Conservation (phyloP, 1,140 invertebrate genomes). For the Colletes gigas region DNA sequence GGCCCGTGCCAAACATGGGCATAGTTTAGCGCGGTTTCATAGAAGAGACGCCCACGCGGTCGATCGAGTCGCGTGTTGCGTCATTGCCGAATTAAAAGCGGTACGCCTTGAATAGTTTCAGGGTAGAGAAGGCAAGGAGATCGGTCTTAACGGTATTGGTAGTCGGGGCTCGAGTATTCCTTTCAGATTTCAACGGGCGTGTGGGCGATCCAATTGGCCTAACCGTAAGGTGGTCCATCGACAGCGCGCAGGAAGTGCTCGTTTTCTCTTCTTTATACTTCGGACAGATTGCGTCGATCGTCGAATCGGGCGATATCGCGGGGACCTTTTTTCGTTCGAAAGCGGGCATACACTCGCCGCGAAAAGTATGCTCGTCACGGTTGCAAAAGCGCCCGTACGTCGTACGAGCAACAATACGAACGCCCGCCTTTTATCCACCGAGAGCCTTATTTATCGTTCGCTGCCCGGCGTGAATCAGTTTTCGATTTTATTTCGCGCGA, state of each 20-base stretch:
- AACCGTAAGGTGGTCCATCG: constrained; percentile 53
- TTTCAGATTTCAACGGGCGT: constrained; percentile 54
- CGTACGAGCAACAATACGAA: too few species aligned
- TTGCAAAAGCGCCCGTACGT: too few species aligned
- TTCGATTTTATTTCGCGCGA: too few species aligned
- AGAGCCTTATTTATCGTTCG: too few species aligned
- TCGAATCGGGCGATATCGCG: not conserved
- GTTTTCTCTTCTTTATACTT: constrained; percentile 35
- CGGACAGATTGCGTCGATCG: constrained; percentile 9
- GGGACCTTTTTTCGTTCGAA: not conserved
- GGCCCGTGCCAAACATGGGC: not conserved
- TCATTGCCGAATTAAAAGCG: constrained; percentile 57
- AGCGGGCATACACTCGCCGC: not conserved
- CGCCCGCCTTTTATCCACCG: too few species aligned
- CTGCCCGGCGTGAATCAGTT: too few species aligned
- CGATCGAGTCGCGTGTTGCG: constrained; percentile 4
- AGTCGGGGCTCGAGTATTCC: constrained; percentile 28
- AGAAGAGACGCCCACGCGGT: constrained; percentile 22
- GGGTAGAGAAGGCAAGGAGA: constrained; percentile 2
- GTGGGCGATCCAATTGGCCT: constrained; percentile 66
- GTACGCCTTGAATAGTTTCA: constrained; percentile 43
- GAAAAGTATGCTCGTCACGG: too few species aligned
- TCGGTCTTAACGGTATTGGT: constrained; percentile 54
- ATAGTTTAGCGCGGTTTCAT: not conserved
- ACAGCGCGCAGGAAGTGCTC: constrained; percentile 25